A percentile compares a stretch with the other conserved stretches of the same genome.
These are phyloP conservation scores for Hemicrepidius hirtus DNA, from an alignment of 2,888 invertebrate species.

Conservation along the genomic window DNA sequence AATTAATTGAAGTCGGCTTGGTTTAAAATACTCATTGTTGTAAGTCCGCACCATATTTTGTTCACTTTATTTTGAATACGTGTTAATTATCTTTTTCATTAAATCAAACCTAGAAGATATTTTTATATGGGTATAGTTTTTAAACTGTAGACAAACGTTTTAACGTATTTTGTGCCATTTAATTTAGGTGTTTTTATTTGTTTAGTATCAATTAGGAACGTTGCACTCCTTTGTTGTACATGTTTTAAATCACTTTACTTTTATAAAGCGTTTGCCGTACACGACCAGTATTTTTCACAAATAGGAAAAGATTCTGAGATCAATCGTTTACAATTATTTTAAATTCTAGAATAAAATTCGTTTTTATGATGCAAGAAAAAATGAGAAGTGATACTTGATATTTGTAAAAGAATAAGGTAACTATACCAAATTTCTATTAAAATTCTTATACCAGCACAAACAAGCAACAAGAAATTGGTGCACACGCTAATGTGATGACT, in stretches of 20 bases:
- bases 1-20: conserved; percentile 58
- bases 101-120: conserved; percentile 52
- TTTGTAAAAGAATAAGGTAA: too few relatives aligned
- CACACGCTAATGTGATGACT: too few relatives aligned
- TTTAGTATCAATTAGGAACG: conserved; percentile 27
- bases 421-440: too few relatives aligned
- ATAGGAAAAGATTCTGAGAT: conserved; percentile 25
- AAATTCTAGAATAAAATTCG: too few relatives aligned
- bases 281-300: conserved; percentile 5
- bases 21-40: conserved; percentile 59
- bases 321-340: too few relatives aligned
- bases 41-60: conserved; percentile 50
- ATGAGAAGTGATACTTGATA: too few relatives aligned
- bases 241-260: conserved; percentile 17
- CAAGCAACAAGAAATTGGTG: too few relatives aligned
- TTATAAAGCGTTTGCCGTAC: conserved; percentile 14
- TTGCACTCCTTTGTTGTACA: conserved; percentile 24
- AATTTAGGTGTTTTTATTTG: conserved; percentile 48
- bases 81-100: conserved; percentile 26
- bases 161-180: conserved; percentile 53
- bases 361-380: too few relatives aligned
- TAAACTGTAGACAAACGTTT: conserved; percentile 33
- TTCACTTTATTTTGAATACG: conserved; percentile 17
- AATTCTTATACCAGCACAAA: too few relatives aligned
- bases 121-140: conserved; percentile 50